Evolutionary conservation across 2,888 invertebrate genomes (phyloP).

Genomic region (Hecatera dysodea): DNA sequence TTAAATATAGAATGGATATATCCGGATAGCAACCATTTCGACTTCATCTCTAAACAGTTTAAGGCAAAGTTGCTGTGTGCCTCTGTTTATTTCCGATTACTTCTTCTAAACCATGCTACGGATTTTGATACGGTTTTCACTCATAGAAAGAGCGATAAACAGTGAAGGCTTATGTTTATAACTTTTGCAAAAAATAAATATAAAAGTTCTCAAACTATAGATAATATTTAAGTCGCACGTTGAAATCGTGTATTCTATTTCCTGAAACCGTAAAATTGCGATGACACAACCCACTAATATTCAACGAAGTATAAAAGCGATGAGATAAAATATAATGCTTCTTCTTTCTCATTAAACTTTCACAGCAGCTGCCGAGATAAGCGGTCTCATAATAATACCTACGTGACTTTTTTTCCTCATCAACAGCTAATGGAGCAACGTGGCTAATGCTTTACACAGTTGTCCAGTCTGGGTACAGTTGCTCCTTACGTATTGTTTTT

Average conservation of each 20-base stretch:
- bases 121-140: too few relatives aligned
- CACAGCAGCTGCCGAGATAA: slow-evolving; percentile 39
- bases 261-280: slow-evolving; percentile 12
- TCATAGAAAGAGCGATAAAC: not conserved
- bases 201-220: too few relatives aligned
- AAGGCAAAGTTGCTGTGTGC: too few relatives aligned
- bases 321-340: slow-evolving; percentile 7
- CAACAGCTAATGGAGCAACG: slow-evolving; percentile 19
- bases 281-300: slow-evolving; percentile 10
- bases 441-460: slow-evolving; percentile 45
- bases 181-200: too few relatives aligned
- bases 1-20: not conserved
- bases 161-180: too few relatives aligned
- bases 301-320: slow-evolving; percentile 29
- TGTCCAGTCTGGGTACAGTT: slow-evolving; percentile 6
- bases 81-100: not conserved
- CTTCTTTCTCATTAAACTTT: slow-evolving; percentile 56
- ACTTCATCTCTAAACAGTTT: not conserved
- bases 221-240: not conserved
- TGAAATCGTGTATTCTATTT: slow-evolving; percentile 3
- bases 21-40: not conserved
- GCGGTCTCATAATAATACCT: slow-evolving; percentile 23
- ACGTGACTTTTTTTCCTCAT: slow-evolving; percentile 38
- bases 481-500: not conserved
- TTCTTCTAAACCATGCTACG: not conserved